These are phyloP conservation scores for Threskiornis aethiopicus DNA, from an alignment of 2,797 vertebrate genomes.

Conservation along the genomic window DNA sequence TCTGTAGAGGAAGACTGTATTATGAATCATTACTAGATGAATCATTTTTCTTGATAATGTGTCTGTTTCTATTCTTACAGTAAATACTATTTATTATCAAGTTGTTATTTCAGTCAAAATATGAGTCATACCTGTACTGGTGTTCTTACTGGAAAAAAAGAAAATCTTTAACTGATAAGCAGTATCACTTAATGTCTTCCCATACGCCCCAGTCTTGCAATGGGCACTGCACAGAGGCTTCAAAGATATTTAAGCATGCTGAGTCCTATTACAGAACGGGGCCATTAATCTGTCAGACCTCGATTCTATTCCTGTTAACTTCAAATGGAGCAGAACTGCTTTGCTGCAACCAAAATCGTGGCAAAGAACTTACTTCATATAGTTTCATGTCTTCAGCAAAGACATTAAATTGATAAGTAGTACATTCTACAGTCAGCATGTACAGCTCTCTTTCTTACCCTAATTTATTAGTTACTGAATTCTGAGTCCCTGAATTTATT, in stretches of 20 bases:
- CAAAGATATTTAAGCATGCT: not conserved
- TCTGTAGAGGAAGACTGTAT: not conserved
- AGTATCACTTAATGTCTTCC: not conserved
- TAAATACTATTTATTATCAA: not conserved
- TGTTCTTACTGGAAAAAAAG: not conserved
- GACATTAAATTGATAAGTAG: not conserved
- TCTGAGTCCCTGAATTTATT: not conserved
- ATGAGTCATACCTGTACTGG: not conserved
- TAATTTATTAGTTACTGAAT: not conserved
- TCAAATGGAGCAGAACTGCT: not conserved
- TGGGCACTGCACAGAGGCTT: not conserved
- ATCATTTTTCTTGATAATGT: not conserved
- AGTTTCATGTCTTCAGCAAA: not conserved
- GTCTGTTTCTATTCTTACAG: not conserved
- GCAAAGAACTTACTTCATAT: not conserved
- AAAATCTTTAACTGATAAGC: not conserved
- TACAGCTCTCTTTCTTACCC: not conserved
- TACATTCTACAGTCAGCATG: not conserved
- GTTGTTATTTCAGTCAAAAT: not conserved
- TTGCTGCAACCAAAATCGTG: not conserved
- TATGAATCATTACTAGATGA: not conserved
- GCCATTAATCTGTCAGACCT: not conserved
- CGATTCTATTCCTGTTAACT: not conserved
- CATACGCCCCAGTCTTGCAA: not conserved
- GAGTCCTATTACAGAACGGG: not conserved